Conservation (phyloP, 2,113 vertebrate genomes). For the Peucedramus taeniatus region DNA sequence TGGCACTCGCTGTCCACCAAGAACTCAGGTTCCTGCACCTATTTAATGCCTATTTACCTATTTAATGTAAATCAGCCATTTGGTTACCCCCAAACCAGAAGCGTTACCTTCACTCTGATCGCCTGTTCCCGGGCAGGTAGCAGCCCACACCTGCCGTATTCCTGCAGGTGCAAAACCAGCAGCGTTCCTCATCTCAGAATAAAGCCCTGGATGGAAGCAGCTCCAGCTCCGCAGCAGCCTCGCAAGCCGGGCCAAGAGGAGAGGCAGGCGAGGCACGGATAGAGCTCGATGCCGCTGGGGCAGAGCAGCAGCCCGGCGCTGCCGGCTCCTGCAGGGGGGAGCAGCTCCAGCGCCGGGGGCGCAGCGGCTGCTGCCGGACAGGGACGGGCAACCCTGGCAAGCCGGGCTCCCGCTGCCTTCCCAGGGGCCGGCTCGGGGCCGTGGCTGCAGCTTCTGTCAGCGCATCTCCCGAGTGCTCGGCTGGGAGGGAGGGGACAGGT, state of each 20-base stretch:
- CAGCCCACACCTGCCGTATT: neutral
- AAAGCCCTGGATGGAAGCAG: neutral
- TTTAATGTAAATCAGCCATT: neutral
- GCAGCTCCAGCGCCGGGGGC: neutral
- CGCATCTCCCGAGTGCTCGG: neutral
- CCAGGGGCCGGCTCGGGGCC: neutral
- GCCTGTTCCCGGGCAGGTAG: neutral
- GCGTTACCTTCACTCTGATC: neutral
- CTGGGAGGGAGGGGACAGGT: neutral
- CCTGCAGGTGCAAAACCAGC: neutral
- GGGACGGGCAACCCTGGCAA: neutral
- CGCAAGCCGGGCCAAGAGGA: neutral
- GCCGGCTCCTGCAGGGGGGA: neutral
- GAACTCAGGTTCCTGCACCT: neutral
- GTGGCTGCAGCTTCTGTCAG: neutral
- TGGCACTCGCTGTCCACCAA: neutral
- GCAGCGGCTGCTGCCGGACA: neutral
- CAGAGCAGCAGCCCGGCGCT: neutral
- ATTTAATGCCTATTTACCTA: neutral
- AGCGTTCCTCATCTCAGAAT: neutral
- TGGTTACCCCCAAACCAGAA: neutral
- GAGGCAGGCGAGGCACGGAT: neutral
- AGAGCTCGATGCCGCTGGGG: fast-evolving
- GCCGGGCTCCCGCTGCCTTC: neutral
- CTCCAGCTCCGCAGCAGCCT: neutral